Conservation (phyloP, 2,113 vertebrate species). For the Strix uralensis region DNA sequence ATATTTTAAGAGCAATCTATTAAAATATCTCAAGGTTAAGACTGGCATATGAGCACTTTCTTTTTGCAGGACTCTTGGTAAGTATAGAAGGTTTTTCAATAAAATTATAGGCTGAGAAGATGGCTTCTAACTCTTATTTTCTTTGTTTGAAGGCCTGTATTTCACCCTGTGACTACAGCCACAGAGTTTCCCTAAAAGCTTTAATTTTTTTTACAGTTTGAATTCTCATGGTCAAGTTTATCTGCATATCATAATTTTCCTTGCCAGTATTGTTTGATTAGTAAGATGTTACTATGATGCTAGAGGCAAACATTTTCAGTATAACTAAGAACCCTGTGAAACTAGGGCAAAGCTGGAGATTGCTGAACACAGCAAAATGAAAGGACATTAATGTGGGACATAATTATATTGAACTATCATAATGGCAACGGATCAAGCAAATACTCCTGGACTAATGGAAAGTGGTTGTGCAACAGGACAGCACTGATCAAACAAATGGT, state of each 20-base stretch:
- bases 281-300: slow-evolving; percentile 62
- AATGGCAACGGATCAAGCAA: not conserved
- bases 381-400: not conserved
- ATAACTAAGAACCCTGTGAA: slow-evolving; percentile 27
- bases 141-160: not conserved
- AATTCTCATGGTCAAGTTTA: slow-evolving; percentile 60
- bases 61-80: not conserved
- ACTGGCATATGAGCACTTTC: not conserved
- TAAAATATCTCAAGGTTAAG: not conserved
- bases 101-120: not conserved
- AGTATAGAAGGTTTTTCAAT: not conserved
- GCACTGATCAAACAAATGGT: not conserved
- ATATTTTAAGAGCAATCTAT: not conserved
- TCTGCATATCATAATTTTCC: slow-evolving; percentile 62
- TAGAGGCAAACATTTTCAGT: slow-evolving; percentile 55
- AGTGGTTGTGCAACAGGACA: not conserved
- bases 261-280: slow-evolving; percentile 63
- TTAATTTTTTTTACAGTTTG: slow-evolving; percentile 31
- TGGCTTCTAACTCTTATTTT: not conserved
- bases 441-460: not conserved
- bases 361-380: not conserved
- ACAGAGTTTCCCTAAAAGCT: not conserved
- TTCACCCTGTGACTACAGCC: not conserved
- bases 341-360: not conserved
- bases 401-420: not conserved